A percentile compares a stretch with the other conserved stretches of the same genome.
phyloP scores from a whole-genome alignment of 2,888 invertebrate species.

The Andrena dorsata region DNA sequence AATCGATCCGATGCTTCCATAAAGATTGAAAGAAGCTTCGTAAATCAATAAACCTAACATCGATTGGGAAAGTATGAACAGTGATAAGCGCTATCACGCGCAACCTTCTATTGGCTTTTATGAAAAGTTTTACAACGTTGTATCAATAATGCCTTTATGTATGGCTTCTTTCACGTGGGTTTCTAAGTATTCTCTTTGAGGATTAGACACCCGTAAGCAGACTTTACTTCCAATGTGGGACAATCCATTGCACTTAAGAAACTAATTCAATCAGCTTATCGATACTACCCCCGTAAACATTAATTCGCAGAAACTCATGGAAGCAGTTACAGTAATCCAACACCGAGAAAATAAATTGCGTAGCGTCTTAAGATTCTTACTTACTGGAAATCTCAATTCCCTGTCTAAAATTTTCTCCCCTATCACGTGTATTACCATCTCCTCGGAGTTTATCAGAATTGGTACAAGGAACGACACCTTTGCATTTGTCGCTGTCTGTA shows the following conservation, averaged over 20 bases:
- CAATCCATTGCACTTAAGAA: constrained; percentile 19
- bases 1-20: neutral
- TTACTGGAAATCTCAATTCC: constrained; percentile 86
- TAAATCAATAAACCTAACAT: neutral
- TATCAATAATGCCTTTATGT: constrained; percentile 39
- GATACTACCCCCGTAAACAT: neutral
- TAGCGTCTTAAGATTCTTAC: constrained; percentile 60
- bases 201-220: constrained; percentile 47
- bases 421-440: constrained; percentile 88
- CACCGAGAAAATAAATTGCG: neutral
- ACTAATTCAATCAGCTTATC: neutral
- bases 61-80: neutral
- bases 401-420: constrained; percentile 85
- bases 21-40: constrained; percentile 6
- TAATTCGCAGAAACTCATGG: neutral
- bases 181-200: constrained; percentile 50
- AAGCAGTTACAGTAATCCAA: neutral
- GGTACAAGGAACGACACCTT: constrained; percentile 86
- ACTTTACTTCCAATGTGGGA: constrained; percentile 39
- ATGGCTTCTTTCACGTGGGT: constrained; percentile 61
- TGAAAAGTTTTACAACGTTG: neutral
- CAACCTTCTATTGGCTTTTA: constrained; percentile 1
- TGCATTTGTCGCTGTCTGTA: constrained; percentile 86
- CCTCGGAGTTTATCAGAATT: constrained; percentile 86
- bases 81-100: constrained; percentile 22